Base-by-base conservation (phyloP, 2,797 vertebrate genomes). In the Pitangus sulphuratus region DNA sequence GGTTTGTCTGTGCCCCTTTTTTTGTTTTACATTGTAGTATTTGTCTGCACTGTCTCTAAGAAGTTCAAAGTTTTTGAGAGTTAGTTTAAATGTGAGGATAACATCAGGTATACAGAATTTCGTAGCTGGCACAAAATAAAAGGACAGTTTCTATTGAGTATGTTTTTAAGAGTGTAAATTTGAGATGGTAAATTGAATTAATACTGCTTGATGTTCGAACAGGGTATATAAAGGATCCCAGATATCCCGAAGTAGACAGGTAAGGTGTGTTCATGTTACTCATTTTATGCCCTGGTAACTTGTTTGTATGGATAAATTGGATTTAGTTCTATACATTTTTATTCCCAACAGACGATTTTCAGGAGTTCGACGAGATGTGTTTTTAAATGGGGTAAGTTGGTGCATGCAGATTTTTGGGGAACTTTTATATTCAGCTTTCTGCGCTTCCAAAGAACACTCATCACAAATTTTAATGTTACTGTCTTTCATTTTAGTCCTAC, bases 141-240 rank as follows among this genome's bases (percentile, higher is more conserved):
- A 94, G 92, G 77, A 48, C 50, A 37, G 35, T 84, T 94, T 89
- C 30, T 96, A 69, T 45, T 90, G 15, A 88, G 30, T 90, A 5
- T 92, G 86, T 96, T 97, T 91, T 95, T 96, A 96, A 95, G 71
- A 60, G 61, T 96, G 88, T 94, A 96, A 69, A 48, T 45, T 66
- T 93, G 70, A 89, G 72, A 64, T 91, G 53, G 80, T 95, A 95
- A 96, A 97, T 90, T 95, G 95, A 97, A 98, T 98, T 97, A 97
- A 97, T 95, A 94, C 96, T 98, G 96, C 97, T 98, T 98, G 97
- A 97, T 98, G 97, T 98, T 98, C 90, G 95, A 98, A 98, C 98
- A 99, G 99, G 99, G 93, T 99, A 99, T 98, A 99, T 99, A 98
- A 99, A 99, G 98, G 99, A 99, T 96, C 99, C 99, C 71, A 98